Percentiles rank a stretch among this genome's conserved stretches.
These are phyloP conservation scores for Lasiurus cinereus DNA, from an alignment of 2,113 vertebrate species.

Conservation along the genomic window DNA sequence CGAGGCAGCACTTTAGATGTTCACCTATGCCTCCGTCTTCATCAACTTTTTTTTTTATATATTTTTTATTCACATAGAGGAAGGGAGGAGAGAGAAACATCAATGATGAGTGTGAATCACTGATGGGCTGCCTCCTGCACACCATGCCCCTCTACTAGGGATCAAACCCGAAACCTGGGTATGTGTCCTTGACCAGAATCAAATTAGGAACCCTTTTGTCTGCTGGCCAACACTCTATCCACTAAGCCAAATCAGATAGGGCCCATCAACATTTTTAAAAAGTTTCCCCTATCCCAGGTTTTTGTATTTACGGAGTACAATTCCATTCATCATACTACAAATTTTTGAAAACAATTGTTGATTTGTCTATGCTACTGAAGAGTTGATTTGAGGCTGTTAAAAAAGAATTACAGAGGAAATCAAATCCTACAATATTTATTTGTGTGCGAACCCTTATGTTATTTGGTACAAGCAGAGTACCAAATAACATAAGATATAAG, in stretches of 20 bases:
- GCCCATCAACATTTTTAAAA: not conserved
- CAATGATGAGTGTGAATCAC: no score
- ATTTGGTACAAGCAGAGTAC: not conserved
- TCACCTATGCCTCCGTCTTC: no score
- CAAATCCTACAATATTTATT: slow-evolving; percentile 30
- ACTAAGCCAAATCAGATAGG: no score
- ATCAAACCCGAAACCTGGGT: no score
- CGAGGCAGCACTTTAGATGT: no score
- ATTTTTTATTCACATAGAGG: no score
- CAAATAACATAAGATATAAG: not conserved
- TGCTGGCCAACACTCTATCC: no score
- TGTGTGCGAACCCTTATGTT: not conserved
- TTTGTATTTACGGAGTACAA: slow-evolving; percentile 5
- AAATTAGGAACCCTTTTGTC: no score
- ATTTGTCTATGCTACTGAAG: not conserved
- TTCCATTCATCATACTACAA: not conserved
- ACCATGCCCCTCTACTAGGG: no score
- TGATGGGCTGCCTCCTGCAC: no score
- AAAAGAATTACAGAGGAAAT: not conserved
- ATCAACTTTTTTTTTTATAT: not conserved
- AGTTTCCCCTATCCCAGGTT: not conserved
- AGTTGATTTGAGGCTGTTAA: not conserved
- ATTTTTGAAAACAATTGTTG: slow-evolving; percentile 36
- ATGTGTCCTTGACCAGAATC: no score
- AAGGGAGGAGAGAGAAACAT: no score